Conservation (phyloP, 2,797 vertebrate species). For the Brotogeris chrysoptera region DNA sequence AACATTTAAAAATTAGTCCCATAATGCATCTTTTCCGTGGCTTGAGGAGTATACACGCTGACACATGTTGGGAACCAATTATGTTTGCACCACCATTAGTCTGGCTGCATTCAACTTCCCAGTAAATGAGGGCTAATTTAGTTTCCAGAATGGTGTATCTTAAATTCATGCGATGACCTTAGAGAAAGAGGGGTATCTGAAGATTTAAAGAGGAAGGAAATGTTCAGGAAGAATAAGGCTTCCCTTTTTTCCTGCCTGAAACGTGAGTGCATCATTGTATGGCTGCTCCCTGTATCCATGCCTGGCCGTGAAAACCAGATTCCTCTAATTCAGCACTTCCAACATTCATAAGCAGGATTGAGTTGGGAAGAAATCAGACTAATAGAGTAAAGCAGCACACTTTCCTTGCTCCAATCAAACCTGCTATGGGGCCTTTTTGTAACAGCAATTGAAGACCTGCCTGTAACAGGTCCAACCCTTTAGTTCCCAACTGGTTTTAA, state of each 20-base stretch:
- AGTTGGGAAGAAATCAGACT: neutral
- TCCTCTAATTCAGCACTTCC: slow-evolving; percentile 36
- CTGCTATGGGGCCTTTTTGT: slow-evolving; percentile 1
- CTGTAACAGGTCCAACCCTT: slow-evolving; percentile 12
- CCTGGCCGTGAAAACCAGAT: slow-evolving; percentile 38
- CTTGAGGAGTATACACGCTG: slow-evolving; percentile 77
- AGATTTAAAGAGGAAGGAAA: slow-evolving; percentile 64
- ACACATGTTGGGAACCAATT: slow-evolving; percentile 82
- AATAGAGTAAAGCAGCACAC: slow-evolving; percentile 21
- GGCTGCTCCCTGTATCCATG: slow-evolving; percentile 14
- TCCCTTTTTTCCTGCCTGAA: slow-evolving; percentile 8
- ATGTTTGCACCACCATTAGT: slow-evolving; percentile 78
- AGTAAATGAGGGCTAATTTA: slow-evolving; percentile 80
- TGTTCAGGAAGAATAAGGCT: slow-evolving; percentile 46
- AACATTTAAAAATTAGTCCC: slow-evolving; percentile 85
- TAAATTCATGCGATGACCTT: slow-evolving; percentile 77
- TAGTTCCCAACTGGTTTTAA: neutral
- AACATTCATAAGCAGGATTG: slow-evolving; percentile 39
- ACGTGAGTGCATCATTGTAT: neutral
- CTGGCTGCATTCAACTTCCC: slow-evolving; percentile 75
- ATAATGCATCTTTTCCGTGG: slow-evolving; percentile 82
- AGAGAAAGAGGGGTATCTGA: slow-evolving; percentile 58
- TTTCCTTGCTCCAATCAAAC: slow-evolving; percentile 37
- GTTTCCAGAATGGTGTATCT: slow-evolving; percentile 76
- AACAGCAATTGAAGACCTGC: neutral